Percentiles rank a stretch among this genome's conserved stretches.
These are phyloP conservation scores for Crenichthys baileyi DNA, from an alignment of 2,797 vertebrate genomes.

Conservation along the genomic window DNA sequence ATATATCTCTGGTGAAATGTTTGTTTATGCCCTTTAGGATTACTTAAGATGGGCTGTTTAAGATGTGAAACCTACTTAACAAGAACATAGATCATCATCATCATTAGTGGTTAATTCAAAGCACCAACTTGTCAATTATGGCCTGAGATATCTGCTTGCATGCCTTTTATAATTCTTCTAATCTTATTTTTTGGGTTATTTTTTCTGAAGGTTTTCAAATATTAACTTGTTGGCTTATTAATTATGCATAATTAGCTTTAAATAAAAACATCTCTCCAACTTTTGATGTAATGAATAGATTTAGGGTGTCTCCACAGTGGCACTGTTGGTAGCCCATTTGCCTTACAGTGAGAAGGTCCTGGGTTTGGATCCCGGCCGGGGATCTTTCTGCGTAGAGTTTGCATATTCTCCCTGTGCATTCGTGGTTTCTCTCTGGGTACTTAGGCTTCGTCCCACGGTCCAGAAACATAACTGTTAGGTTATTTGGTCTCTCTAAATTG, in stretches of 20 bases:
- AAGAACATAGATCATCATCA: constrained; percentile 11
- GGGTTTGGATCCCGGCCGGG: no score
- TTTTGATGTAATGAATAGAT: background rate
- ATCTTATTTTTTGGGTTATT: background rate
- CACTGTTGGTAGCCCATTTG: no score
- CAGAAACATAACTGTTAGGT: no score
- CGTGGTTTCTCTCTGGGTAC: no score
- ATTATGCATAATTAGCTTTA: constrained; percentile 35
- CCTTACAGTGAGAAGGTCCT: no score
- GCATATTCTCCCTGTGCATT: no score
- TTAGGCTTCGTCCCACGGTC: no score
- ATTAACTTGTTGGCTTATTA: constrained; percentile 3
- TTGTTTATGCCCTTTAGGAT: background rate
- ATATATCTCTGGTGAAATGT: background rate
- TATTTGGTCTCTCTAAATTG: no score
- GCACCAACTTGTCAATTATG: constrained; percentile 12
- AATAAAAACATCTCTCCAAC: constrained; percentile 16
- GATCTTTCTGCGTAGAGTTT: no score
- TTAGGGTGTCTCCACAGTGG: no score
- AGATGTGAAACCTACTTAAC: background rate
- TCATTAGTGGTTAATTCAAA: constrained; percentile 34
- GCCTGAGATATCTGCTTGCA: background rate
- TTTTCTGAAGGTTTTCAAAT: constrained; percentile 18
- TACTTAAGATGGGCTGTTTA: background rate
- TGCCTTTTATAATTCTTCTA: background rate